A percentile compares a stretch with the other conserved stretches of the same genome.
These are phyloP conservation scores for Carassius auratus DNA, from an alignment of 2,113 vertebrate species.

Conservation along the genomic window DNA sequence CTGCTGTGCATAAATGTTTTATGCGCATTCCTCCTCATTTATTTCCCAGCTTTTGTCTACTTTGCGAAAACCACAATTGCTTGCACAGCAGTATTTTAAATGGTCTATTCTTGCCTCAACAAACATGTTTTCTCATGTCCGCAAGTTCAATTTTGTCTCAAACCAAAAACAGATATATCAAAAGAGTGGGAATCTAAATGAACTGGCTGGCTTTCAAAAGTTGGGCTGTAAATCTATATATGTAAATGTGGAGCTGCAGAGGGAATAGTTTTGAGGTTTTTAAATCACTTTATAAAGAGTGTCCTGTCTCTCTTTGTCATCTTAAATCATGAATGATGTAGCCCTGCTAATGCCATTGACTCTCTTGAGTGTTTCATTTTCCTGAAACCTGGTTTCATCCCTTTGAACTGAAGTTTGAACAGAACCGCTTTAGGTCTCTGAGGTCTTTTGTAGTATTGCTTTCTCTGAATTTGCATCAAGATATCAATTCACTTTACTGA, in stretches of 20 bases:
- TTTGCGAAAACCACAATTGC: conserved; percentile 31
- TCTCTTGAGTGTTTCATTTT: conserved; percentile 28
- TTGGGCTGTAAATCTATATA: conserved; percentile 54
- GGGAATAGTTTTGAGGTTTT: conserved; percentile 35
- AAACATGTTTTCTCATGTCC: conserved; percentile 52
- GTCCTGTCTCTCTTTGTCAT: conserved; percentile 42
- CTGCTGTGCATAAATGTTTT: conserved; percentile 34
- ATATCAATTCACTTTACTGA: conserved; percentile 21
- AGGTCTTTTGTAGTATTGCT: neutral
- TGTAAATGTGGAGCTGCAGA: conserved; percentile 47
- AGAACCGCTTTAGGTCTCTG: conserved; percentile 3
- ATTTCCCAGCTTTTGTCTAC: conserved; percentile 31
- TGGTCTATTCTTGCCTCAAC: conserved; percentile 55
- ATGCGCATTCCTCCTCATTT: conserved; percentile 34
- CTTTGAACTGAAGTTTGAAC: neutral
- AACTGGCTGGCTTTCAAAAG: conserved; percentile 54
- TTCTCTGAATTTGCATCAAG: conserved; percentile 19
- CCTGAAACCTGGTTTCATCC: neutral
- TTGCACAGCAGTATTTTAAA: conserved; percentile 54
- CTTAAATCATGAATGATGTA: conserved; percentile 30
- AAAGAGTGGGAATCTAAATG: conserved; percentile 34
- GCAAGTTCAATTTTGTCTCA: conserved; percentile 50
- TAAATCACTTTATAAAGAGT: conserved; percentile 45
- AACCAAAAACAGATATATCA: conserved; percentile 51
- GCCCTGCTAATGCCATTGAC: conserved; percentile 5